Evolutionary conservation across 1,140 invertebrate species (phyloP).

Genomic region (Leptinotarsa defecta): DNA sequence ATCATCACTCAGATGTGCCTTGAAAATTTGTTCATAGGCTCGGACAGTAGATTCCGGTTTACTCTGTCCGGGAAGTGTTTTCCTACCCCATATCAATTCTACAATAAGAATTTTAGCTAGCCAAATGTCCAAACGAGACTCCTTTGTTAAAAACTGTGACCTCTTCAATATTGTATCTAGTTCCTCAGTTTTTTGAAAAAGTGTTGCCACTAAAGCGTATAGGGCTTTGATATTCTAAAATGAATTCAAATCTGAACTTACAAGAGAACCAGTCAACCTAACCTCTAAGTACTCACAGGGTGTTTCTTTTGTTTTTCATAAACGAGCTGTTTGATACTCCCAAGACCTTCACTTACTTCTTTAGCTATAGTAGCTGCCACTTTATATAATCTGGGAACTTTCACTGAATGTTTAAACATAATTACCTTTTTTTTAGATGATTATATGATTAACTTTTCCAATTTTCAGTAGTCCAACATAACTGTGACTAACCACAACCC

Average conservation of each 20-base stretch:
- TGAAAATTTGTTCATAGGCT: constrained; percentile 65
- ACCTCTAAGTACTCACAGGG: constrained; percentile 58
- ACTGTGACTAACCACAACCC: too few relatives aligned
- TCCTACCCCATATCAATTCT: constrained; percentile 82
- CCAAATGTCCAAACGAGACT: constrained; percentile 70
- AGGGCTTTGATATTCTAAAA: constrained; percentile 73
- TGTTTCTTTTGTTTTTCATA: constrained; percentile 67
- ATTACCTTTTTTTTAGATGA: constrained; percentile 32
- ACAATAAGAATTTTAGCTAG: constrained; percentile 77
- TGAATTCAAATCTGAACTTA: constrained; percentile 39
- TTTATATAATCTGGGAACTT: constrained; percentile 79
- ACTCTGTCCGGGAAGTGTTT: constrained; percentile 66
- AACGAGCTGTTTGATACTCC: constrained; percentile 73
- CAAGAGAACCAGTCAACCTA: constrained; percentile 25
- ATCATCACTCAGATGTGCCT: constrained; percentile 53
- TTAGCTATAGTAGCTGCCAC: constrained; percentile 68
- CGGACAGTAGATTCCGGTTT: constrained; percentile 73
- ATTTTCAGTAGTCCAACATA: too few relatives aligned
- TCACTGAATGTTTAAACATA: constrained; percentile 71
- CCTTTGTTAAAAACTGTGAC: constrained; percentile 67
- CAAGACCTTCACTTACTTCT: constrained; percentile 68
- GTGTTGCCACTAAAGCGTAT: constrained; percentile 73
- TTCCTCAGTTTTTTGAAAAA: constrained; percentile 68
- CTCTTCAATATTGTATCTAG: constrained; percentile 69
- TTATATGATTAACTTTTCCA: not conserved